Conservation (phyloP, 2,888 invertebrate species). For the Drosophila meridiana region DNA sequence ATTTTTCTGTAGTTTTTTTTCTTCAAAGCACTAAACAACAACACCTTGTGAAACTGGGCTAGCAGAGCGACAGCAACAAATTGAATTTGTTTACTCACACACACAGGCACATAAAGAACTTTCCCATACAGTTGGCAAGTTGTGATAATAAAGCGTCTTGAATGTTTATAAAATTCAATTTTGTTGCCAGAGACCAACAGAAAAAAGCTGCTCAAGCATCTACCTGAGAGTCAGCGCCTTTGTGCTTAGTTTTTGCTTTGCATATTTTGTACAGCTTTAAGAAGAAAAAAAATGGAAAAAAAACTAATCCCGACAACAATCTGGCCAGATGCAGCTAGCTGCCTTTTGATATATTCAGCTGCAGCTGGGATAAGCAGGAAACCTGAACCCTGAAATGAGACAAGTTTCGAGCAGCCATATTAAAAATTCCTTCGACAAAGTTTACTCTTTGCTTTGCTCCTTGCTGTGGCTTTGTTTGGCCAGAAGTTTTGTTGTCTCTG, state of each 20-base stretch:
- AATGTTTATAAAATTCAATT: constrained; percentile 36
- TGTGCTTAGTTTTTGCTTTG: constrained; percentile 13
- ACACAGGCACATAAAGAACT: constrained; percentile 33
- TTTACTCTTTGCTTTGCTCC: constrained; percentile 37
- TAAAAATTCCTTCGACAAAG: constrained; percentile 52
- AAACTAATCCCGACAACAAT: constrained; percentile 39
- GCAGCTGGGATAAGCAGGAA: neutral
- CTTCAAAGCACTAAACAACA: constrained; percentile 33
- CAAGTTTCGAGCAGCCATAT: constrained; percentile 42
- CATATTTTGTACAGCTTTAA: constrained; percentile 34
- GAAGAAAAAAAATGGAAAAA: neutral
- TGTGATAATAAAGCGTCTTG: constrained; percentile 19
- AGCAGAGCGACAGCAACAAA: constrained; percentile 63
- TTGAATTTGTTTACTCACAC: constrained; percentile 63
- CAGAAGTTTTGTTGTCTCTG: constrained; percentile 22
- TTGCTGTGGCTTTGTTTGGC: constrained; percentile 38
- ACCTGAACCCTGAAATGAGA: constrained; percentile 9
- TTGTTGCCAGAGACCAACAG: constrained; percentile 7
- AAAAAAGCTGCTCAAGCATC: neutral
- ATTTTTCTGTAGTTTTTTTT: neutral
- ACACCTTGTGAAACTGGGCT: constrained; percentile 17
- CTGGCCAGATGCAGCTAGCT: constrained; percentile 39
- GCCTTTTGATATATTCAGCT: constrained; percentile 15
- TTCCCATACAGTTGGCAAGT: constrained; percentile 38
- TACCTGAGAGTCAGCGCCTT: constrained; percentile 3